Base-by-base conservation (phyloP, 2,888 invertebrate genomes). In the Phortica okadai region DNA sequence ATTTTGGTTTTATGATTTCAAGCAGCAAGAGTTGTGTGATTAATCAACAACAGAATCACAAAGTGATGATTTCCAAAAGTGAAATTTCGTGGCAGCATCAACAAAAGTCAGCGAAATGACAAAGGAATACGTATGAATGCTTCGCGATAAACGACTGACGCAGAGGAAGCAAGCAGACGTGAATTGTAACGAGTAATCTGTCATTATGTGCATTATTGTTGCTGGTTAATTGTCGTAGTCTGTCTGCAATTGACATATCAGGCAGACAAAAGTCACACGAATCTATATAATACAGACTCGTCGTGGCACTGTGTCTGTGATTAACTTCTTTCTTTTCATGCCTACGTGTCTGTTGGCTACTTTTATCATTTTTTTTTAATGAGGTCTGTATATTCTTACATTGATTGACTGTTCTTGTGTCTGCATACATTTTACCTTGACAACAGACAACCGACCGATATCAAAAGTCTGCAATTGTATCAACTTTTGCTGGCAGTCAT, bases 201-300 rank as follows among this genome's bases (percentile, higher is more conserved):
- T 70, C 54, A 54, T 50, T 70, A 70, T 70, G 70, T 33, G 50
- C 10, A 5, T 21, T 54, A 70, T 70, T 70, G 50, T 54, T 21
- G 54, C 25, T 25, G 70, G 14, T 50, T 50, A 70, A 70, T 54
- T 54, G 70, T 50, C 70, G 45, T 25, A 21, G 70, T 45, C 25
- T 5, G 70, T 70, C 70, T 70, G 70, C 54, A 70, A 54, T 70
- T 70, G 70, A 70, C 70, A 70, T 14, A 25, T 21, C 62, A 62
- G 59, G 16, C 25, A 59, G 59, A 21, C 59, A 59, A 59, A 10
- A 16, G 16, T 8, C 5, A 50, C 50, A 50, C 14, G 50, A 50
- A 50, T 50, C 8, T 50, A 6, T 50, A 8, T 33, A 33, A 33
- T 33, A 1, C 33, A 0, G 33, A 33, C 33, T 33, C 33, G 33